A percentile compares a stretch with the other conserved stretches of the same genome.
Evolutionary conservation across 2,113 vertebrate genomes (phyloP).

Genomic region (Scortum barcoo): DNA sequence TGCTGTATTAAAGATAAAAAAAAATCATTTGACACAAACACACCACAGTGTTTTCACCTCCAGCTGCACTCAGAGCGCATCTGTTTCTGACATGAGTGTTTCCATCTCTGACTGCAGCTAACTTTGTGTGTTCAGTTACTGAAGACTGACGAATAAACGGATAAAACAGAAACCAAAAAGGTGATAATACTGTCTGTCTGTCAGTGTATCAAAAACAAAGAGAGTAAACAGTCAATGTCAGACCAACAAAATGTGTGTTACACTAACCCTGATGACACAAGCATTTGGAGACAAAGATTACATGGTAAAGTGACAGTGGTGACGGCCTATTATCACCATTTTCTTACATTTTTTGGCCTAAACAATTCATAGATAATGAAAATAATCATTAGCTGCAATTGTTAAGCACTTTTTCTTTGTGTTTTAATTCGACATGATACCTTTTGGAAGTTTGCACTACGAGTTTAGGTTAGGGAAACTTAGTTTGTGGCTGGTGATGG

Average conservation of each 20-base stretch:
- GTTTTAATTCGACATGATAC: background rate
- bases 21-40: background rate
- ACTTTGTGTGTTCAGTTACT: background rate
- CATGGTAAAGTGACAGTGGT: too few species aligned
- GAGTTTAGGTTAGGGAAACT: background rate
- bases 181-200: too few species aligned
- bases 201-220: too few species aligned
- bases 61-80: background rate
- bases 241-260: too few species aligned
- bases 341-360: too few species aligned
- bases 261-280: too few species aligned
- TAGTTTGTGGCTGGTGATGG: background rate
- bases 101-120: background rate
- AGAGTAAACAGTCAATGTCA: too few species aligned
- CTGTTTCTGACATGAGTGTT: conserved; percentile 34
- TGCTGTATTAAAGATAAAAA: background rate
- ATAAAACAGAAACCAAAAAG: too few species aligned
- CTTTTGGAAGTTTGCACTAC: background rate
- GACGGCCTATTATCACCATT: too few species aligned
- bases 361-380: background rate
- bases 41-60: background rate
- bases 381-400: background rate
- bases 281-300: too few species aligned
- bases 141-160: background rate
- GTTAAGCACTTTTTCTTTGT: too few species aligned